These are phyloP conservation scores for Burhinus oedicnemus DNA, from an alignment of 2,113 vertebrate species.

Conservation along the genomic window DNA sequence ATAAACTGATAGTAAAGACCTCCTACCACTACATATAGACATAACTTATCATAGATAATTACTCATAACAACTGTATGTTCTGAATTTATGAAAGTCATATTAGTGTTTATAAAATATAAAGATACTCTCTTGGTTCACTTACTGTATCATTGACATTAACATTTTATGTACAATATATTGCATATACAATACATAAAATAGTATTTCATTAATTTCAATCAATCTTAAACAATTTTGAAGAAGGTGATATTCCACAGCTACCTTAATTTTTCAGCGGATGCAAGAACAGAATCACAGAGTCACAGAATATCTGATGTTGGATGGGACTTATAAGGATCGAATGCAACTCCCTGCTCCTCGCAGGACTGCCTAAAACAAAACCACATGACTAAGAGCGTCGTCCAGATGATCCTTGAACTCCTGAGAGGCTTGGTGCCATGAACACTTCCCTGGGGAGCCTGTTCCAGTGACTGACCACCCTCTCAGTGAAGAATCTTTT, in stretches of 20 bases:
- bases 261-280: not conserved
- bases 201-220: conserved; percentile 36
- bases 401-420: not conserved
- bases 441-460: not conserved
- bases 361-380: not conserved
- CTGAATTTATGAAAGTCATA: conserved; percentile 14
- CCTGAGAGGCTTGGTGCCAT: not conserved
- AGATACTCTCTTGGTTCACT: conserved; percentile 18
- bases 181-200: not conserved
- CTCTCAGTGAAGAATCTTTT: not conserved
- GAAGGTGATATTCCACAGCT: not conserved
- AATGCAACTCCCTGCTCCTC: not conserved
- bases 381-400: not conserved
- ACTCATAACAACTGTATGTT: conserved; percentile 27
- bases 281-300: not conserved
- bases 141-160: not conserved
- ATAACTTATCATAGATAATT: conserved; percentile 12
- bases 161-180: not conserved
- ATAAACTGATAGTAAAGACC: conserved; percentile 23
- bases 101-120: conserved; percentile 51
- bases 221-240: conserved; percentile 12
- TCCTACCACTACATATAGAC: not conserved
- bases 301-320: not conserved
- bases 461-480: not conserved
- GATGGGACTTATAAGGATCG: not conserved